phyloP scores from a whole-genome alignment of 1,140 invertebrate species.

The Varroa destructor region DNA sequence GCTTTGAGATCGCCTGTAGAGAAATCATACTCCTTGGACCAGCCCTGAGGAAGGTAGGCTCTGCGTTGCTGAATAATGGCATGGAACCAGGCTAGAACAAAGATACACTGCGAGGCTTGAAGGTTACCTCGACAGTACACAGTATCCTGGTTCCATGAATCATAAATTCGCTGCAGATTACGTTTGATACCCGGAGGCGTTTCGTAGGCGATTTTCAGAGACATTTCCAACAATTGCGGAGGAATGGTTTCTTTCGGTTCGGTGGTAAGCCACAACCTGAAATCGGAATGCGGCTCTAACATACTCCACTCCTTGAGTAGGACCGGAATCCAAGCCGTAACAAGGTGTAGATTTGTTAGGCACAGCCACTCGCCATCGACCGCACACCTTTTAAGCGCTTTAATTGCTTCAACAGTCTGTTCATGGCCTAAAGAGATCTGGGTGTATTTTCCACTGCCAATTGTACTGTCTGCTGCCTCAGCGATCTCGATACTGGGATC shows the following conservation, averaged over 20 bases:
- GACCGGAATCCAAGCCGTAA: slow-evolving; percentile 57
- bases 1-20: slow-evolving; percentile 66
- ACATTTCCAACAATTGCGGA: slow-evolving; percentile 22
- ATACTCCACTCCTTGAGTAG: slow-evolving; percentile 53
- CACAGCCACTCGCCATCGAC: slow-evolving; percentile 58
- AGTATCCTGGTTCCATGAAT: slow-evolving; percentile 47
- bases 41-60: slow-evolving; percentile 67
- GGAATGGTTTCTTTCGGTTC: slow-evolving; percentile 43
- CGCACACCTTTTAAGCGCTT: slow-evolving; percentile 46
- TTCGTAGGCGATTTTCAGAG: slow-evolving; percentile 38
- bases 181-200: slow-evolving; percentile 54
- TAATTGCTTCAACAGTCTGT: slow-evolving; percentile 50
- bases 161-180: slow-evolving; percentile 50
- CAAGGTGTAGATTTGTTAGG: slow-evolving; percentile 76
- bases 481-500: slow-evolving; percentile 67
- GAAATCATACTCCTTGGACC: slow-evolving; percentile 81
- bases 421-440: slow-evolving; percentile 61
- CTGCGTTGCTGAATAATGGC: slow-evolving; percentile 74
- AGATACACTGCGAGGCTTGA: slow-evolving; percentile 47
- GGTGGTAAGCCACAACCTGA: slow-evolving; percentile 63
- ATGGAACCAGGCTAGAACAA: slow-evolving; percentile 65
- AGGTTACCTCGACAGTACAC: slow-evolving; percentile 43
- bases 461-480: slow-evolving; percentile 48
- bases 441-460: slow-evolving; percentile 48
- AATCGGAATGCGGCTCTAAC: slow-evolving; percentile 48